These are phyloP conservation scores for Leptosomus discolor DNA, from an alignment of 2,113 vertebrate species.

Conservation along the genomic window DNA sequence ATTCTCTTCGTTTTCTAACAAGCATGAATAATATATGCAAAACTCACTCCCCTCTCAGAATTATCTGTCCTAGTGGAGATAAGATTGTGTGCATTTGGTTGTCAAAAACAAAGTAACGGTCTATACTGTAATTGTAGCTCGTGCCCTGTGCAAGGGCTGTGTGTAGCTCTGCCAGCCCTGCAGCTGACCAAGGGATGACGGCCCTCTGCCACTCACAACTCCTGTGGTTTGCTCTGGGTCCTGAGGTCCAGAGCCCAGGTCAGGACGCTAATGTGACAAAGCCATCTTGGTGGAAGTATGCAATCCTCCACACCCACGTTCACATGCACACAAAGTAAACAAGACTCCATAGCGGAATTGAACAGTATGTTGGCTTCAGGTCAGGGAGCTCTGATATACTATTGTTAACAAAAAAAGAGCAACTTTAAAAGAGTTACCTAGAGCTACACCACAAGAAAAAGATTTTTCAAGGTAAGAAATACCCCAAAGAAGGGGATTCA, in stretches of 20 bases:
- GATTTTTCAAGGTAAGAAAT: neutral
- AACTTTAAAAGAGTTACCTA: neutral
- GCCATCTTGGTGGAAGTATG: neutral
- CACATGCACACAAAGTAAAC: neutral
- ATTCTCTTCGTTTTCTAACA: neutral
- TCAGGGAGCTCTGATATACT: neutral
- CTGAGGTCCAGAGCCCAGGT: neutral
- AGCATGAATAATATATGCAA: neutral
- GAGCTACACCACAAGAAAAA: neutral
- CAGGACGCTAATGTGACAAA: neutral
- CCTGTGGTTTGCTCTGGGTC: neutral
- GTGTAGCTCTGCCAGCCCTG: neutral
- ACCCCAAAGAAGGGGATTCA: neutral
- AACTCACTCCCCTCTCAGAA: neutral
- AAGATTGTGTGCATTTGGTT: neutral
- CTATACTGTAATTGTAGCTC: neutral
- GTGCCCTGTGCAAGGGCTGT: neutral
- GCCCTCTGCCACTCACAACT: accelerated
- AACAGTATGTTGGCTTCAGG: neutral
- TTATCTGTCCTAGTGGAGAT: neutral
- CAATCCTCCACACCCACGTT: neutral
- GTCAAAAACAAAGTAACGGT: neutral
- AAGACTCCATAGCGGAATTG: neutral
- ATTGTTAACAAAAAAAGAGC: neutral
- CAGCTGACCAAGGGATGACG: accelerated